These are phyloP conservation scores for Raphicerus campestris DNA, from an alignment of 2,113 vertebrate species.

Conservation along the genomic window DNA sequence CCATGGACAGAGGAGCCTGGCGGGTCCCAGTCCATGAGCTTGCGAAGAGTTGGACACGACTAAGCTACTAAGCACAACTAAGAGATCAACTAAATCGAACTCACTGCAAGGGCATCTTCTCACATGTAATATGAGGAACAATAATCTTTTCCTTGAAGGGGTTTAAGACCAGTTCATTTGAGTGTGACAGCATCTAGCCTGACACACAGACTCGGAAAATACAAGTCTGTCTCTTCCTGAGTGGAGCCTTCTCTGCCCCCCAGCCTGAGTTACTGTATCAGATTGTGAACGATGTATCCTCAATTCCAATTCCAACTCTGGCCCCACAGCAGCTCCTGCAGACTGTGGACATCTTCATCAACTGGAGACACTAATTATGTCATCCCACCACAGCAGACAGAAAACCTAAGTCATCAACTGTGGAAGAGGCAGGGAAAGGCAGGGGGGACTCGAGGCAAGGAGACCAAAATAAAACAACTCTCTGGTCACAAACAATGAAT, in stretches of 20 bases:
- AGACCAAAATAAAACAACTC: neutral
- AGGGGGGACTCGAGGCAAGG: neutral
- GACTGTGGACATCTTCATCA: neutral
- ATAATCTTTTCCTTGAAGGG: neutral
- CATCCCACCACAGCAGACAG: neutral
- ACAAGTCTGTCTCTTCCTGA: neutral
- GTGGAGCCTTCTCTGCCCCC: neutral
- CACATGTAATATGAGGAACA: neutral
- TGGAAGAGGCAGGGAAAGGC: neutral
- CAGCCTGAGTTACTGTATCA: neutral
- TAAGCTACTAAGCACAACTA: neutral
- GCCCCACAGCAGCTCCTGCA: neutral
- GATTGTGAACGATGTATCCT: neutral
- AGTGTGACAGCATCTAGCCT: neutral
- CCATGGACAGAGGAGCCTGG: neutral
- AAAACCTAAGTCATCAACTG: neutral
- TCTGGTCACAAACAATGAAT: neutral
- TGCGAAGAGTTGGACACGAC: accelerated
- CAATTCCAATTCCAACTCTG: neutral
- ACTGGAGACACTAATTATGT: neutral
- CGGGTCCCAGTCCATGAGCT: neutral
- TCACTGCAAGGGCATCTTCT: neutral
- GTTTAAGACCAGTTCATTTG: neutral
- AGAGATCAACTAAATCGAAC: neutral
- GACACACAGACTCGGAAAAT: neutral